Base-by-base conservation (phyloP, 2,797 vertebrate species). In the Emydoidea blandingii region DNA sequence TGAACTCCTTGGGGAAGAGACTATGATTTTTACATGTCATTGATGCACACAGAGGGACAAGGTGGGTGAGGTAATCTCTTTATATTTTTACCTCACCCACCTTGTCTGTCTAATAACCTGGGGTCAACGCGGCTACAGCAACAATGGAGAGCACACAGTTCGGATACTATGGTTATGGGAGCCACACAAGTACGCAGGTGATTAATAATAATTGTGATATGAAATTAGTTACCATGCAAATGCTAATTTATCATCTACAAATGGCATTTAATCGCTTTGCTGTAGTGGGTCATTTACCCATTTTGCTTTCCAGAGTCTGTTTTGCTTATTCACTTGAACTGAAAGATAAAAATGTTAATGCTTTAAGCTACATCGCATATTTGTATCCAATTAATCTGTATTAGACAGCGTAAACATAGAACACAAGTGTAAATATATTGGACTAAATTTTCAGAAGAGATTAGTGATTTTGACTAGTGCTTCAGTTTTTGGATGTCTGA, bases 401-500 rank as follows among this genome's bases (percentile, higher is more conserved):
- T 83, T 78, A 78, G 27, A 62, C 54, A 81, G 6, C 68, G 44
- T 52, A 87, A 90, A 94, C 87, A 5, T 12, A 87, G 86, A 53
- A 88, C 5, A 6, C 79, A 90, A 91, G 85, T 34, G 25, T 85
- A 80, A 83, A 89, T n/a, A 68, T 1, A 52, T 0, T 52, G 7
- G 27, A 49, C 34, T 80, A 52, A 25, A 3, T 92, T 92, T 93
- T 87, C 53, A 78, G 56, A 50, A 76, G 14, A 41, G 68, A 12
- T 29, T 85, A 72, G 56, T 31, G 47, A 52, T 47, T 80, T 80
- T 41, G 50, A 41, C 25, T 12, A 86, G 5, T 72, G 19, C 31
- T 57, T 88, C 29, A 1, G 0, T 2, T 72, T 88, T 53, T 54
- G 14, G 0, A 0, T 59, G 56, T 78, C 83, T 83, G 79, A 82